These are phyloP conservation scores for Oscheius sp. DNA, from an alignment of 2,888 invertebrate species.

Conservation along the genomic window DNA sequence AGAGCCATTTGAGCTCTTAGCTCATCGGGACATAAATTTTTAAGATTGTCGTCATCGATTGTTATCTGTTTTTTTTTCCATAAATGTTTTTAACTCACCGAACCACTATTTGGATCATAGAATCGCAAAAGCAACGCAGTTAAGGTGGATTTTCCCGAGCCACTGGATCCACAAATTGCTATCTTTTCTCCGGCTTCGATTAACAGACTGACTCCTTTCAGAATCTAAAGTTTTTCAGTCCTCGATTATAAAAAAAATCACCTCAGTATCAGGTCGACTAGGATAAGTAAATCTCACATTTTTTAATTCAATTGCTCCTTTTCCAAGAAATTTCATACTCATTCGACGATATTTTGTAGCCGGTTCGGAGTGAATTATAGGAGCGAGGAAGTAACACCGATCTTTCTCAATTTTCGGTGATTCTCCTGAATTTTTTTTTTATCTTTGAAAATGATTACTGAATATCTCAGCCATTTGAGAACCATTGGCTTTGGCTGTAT, in stretches of 20 bases:
- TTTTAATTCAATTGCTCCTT: slow-evolving; percentile 76
- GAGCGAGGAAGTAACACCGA: slow-evolving; percentile 42
- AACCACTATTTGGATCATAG: slow-evolving; percentile 63
- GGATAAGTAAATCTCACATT: slow-evolving; percentile 85
- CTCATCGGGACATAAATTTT: slow-evolving; percentile 65
- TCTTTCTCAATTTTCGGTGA: slow-evolving; percentile 51
- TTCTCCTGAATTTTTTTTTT: slow-evolving; percentile 37
- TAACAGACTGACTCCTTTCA: slow-evolving; percentile 57
- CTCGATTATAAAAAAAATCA: not conserved
- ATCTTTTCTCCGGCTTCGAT: slow-evolving; percentile 66
- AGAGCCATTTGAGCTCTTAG: slow-evolving; percentile 71
- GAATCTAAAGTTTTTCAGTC: slow-evolving; percentile 39
- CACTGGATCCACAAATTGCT: slow-evolving; percentile 67
- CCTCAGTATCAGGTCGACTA: slow-evolving; percentile 76
- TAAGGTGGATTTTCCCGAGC: slow-evolving; percentile 65
- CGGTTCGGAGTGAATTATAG: slow-evolving; percentile 28
- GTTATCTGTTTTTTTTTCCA: slow-evolving; percentile 55
- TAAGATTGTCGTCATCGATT: slow-evolving; percentile 70
- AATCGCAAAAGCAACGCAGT: slow-evolving; percentile 68
- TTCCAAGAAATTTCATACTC: slow-evolving; percentile 56
- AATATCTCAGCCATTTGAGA: slow-evolving; percentile 60
- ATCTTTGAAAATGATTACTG: slow-evolving; percentile 32
- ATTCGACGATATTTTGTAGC: slow-evolving; percentile 39
- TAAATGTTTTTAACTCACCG: slow-evolving; percentile 36
- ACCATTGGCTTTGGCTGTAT: slow-evolving; percentile 61